Percentiles rank a stretch among this genome's conserved stretches.
phyloP scores from a whole-genome alignment of 2,113 vertebrate genomes.

The Aramus guarauna region DNA sequence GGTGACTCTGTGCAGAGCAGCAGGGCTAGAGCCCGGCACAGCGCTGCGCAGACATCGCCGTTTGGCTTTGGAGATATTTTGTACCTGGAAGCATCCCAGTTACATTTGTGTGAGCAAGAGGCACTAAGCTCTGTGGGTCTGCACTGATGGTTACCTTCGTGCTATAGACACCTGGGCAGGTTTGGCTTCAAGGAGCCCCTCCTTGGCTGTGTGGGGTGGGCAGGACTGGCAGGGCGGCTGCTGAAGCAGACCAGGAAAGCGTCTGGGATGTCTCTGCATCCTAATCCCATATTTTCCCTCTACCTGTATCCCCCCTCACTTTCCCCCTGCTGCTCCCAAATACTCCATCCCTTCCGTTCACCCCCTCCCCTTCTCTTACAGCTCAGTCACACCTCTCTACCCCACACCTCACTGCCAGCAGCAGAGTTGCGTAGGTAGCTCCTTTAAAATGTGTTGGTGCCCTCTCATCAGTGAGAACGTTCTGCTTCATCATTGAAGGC shows the following conservation, averaged over 20 bases:
- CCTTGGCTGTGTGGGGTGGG: not conserved
- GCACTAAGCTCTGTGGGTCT: not conserved
- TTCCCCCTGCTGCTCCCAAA: not conserved
- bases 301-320: not conserved
- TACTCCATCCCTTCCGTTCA: not conserved
- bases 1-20: not conserved
- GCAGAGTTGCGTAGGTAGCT: not conserved
- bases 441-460: not conserved
- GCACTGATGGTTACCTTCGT: not conserved
- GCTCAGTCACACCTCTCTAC: not conserved
- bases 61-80: not conserved
- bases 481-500: not conserved
- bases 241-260: not conserved
- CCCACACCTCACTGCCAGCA: not conserved
- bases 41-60: not conserved
- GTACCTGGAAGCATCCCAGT: not conserved
- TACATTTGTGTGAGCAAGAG: not conserved
- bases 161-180: not conserved
- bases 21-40: not conserved
- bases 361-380: not conserved
- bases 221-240: fast-evolving
- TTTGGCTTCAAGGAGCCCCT: not conserved
- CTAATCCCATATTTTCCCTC: not conserved
- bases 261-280: not conserved
- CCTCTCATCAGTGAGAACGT: not conserved